Evolutionary conservation across 2,797 vertebrate species (phyloP).

Genomic region (Pitangus sulphuratus): DNA sequence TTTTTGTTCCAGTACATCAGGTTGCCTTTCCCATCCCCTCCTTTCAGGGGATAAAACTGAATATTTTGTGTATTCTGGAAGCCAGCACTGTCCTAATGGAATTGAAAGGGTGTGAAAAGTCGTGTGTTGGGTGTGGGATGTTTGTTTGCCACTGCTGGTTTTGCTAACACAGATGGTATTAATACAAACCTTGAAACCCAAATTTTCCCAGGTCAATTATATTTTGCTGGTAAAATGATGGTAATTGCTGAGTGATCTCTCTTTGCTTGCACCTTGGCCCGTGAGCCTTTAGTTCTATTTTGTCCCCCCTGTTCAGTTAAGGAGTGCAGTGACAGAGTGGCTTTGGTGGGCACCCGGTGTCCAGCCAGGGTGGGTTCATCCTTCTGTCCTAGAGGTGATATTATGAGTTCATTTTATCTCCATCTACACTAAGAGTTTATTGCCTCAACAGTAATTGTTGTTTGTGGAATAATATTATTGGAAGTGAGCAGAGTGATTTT

Average conservation of each 20-base stretch:
- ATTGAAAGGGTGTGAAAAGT: not conserved
- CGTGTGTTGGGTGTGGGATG: not conserved
- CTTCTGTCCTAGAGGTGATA: not conserved
- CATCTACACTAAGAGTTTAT: not conserved
- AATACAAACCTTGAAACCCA: not conserved
- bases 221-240: not conserved
- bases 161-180: not conserved
- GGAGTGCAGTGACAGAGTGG: not conserved
- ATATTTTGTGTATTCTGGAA: not conserved
- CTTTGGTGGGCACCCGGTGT: not conserved
- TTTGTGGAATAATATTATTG: not conserved
- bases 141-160: not conserved
- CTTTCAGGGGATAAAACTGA: not conserved
- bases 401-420: not conserved
- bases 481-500: not conserved
- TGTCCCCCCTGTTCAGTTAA: too few species aligned
- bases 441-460: not conserved
- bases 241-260: not conserved
- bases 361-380: not conserved
- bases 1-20: not conserved
- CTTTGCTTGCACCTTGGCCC: not conserved
- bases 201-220: accelerated
- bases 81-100: accelerated
- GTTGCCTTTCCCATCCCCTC: not conserved
- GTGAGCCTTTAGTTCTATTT: not conserved